Conservation (phyloP, 2,888 invertebrate species). For the Alcis repandata region DNA sequence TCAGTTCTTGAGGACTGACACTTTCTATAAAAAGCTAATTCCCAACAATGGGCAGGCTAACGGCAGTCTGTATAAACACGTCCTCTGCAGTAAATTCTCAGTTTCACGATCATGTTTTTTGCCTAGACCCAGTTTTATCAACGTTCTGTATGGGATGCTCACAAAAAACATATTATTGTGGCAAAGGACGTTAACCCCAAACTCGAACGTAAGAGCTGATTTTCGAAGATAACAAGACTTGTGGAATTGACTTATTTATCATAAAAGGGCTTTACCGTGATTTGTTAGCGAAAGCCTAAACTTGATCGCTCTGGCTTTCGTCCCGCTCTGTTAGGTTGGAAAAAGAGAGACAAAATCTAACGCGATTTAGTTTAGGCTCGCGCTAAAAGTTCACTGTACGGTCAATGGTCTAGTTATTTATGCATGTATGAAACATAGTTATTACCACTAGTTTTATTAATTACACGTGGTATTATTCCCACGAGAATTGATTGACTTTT, state of each 20-base stretch:
- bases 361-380: no score
- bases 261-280: neutral
- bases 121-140: slow-evolving; percentile 38
- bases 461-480: no score
- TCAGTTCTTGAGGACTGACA: neutral
- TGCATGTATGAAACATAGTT: no score
- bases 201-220: slow-evolving; percentile 55
- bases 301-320: no score
- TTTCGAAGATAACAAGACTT: slow-evolving; percentile 15
- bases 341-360: no score
- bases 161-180: slow-evolving; percentile 66
- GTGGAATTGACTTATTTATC: neutral
- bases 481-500: no score
- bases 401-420: no score
- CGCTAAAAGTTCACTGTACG: no score
- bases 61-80: slow-evolving; percentile 19
- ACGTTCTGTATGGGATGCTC: slow-evolving; percentile 51
- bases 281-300: no score
- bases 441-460: no score
- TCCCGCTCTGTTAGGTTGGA: no score
- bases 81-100: slow-evolving; percentile 24
- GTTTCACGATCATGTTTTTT: slow-evolving; percentile 35
- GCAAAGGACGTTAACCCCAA: slow-evolving; percentile 56
- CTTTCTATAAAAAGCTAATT: slow-evolving; percentile 8
- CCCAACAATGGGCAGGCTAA: slow-evolving; percentile 6